These are phyloP conservation scores for Scytalopus superciliaris DNA, from an alignment of 2,113 vertebrate species.

Conservation along the genomic window DNA sequence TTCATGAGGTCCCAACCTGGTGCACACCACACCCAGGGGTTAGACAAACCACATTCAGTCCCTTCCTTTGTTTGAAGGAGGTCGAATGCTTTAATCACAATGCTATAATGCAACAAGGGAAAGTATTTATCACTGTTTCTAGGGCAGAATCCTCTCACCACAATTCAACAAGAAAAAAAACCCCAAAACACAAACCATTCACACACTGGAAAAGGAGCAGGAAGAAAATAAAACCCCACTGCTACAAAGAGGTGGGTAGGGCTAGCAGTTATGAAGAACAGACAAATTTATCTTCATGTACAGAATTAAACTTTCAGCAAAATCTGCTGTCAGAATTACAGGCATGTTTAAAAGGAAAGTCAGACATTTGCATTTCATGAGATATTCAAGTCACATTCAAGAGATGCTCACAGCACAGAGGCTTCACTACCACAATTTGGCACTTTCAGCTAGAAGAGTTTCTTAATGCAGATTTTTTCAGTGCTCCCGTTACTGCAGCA, in stretches of 20 bases:
- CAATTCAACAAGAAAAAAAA: background rate
- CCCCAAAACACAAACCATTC: conserved; percentile 18
- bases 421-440: conserved; percentile 61
- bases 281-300: conserved; percentile 56
- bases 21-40: background rate
- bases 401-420: conserved; percentile 55
- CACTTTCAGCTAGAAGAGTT: conserved; percentile 59
- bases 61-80: conserved; percentile 21
- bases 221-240: background rate
- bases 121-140: background rate
- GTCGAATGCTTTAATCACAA: background rate
- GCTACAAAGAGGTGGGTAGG: background rate
- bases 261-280: conserved; percentile 27
- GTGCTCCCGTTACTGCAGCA: background rate
- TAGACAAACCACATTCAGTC: background rate
- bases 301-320: conserved; percentile 52
- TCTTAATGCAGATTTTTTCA: background rate
- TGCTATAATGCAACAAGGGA: background rate
- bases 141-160: background rate
- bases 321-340: conserved; percentile 48
- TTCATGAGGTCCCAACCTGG: background rate
- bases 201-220: background rate
- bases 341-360: conserved; percentile 56
- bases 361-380: conserved; percentile 58
- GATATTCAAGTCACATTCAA: conserved; percentile 62